These are phyloP conservation scores for Drosophila varians DNA, from an alignment of 1,140 invertebrate species.

Conservation along the genomic window DNA sequence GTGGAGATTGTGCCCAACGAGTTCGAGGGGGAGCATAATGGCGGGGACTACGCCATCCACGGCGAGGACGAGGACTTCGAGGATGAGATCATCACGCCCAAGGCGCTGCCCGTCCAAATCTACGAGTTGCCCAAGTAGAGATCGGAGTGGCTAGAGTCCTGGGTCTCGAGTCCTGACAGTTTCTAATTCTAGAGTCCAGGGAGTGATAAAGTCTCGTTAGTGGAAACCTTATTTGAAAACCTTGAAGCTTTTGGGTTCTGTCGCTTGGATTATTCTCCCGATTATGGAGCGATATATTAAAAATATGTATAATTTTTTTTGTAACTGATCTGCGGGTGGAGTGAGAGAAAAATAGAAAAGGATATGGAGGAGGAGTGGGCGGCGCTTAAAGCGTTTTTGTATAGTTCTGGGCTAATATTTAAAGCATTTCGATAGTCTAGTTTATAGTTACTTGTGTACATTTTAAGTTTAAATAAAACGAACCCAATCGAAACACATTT, in stretches of 20 bases:
- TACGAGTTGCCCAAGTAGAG: conserved; percentile 81
- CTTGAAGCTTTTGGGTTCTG: neutral
- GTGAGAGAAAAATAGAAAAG: neutral
- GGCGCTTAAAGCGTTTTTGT: conserved; percentile 76
- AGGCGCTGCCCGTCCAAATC: conserved; percentile 81
- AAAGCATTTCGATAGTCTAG: conserved; percentile 68
- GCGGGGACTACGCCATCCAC: conserved; percentile 75
- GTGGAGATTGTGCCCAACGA: conserved; percentile 84
- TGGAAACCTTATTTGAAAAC: neutral
- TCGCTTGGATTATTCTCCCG: conserved; percentile 17
- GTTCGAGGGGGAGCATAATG: conserved; percentile 70
- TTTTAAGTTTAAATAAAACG: conserved; percentile 61
- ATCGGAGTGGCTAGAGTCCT: neutral
- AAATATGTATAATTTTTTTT: conserved; percentile 30
- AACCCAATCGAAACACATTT: conserved; percentile 19
- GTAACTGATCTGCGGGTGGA: conserved; percentile 28
- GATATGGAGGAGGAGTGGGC: neutral
- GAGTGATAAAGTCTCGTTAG: neutral
- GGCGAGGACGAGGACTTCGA: conserved; percentile 81
- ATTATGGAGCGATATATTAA: conserved; percentile 1
- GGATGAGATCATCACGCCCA: conserved; percentile 83
- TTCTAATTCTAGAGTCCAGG: neutral
- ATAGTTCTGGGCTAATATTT: conserved; percentile 77
- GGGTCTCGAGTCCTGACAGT: neutral
- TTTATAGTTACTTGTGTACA: conserved; percentile 64